A percentile compares a stretch with the other conserved stretches of the same genome.
phyloP scores from a whole-genome alignment of 2,888 invertebrate species.

The Callimorpha dominula region DNA sequence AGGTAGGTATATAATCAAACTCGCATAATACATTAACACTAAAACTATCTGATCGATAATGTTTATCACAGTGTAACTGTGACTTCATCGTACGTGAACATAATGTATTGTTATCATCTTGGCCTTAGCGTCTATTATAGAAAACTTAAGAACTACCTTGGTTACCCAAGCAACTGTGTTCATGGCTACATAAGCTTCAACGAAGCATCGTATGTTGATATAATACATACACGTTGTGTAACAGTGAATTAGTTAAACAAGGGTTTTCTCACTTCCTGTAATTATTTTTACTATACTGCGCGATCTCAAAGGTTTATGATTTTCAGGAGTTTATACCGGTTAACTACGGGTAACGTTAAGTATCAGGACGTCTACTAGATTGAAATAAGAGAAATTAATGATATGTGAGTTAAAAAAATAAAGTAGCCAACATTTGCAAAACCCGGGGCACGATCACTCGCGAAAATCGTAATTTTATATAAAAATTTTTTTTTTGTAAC shows the following conservation, averaged over 20 bases:
- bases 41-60: neutral
- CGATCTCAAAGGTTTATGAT: neutral
- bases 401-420: neutral
- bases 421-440: neutral
- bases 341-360: neutral
- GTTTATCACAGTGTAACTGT: neutral
- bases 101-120: constrained; percentile 1
- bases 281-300: too few species aligned
- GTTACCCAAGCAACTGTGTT: constrained; percentile 1
- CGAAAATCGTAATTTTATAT: too few species aligned
- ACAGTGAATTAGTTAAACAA: neutral
- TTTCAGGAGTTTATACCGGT: too few species aligned
- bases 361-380: neutral
- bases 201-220: neutral
- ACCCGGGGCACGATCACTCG: neutral
- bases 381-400: neutral
- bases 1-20: neutral
- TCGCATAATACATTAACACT: neutral
- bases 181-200: neutral
- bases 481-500: too few species aligned
- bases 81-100: constrained; percentile 1
- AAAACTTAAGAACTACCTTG: neutral
- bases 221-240: neutral
- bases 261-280: too few species aligned
- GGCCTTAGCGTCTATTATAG: constrained; percentile 4